phyloP scores from a whole-genome alignment of 2,113 vertebrate genomes.

The Xenopus laevis region DNA sequence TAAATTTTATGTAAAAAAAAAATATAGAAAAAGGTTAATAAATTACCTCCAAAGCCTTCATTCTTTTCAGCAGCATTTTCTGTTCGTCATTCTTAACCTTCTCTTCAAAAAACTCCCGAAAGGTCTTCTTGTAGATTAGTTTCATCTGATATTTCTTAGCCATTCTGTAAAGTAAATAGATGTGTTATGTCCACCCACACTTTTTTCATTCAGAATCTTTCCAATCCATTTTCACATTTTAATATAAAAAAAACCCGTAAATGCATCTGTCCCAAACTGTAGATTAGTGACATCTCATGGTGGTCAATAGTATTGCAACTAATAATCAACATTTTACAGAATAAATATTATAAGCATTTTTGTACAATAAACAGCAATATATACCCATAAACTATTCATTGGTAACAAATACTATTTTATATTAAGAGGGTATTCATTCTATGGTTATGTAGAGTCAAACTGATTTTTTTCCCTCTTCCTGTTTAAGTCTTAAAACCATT shows the following conservation, averaged over 20 bases:
- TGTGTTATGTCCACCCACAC: constrained; percentile 15
- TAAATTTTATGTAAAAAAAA: too few species aligned
- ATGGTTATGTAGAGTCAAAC: too few species aligned
- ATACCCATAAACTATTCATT: too few species aligned
- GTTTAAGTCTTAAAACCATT: too few species aligned
- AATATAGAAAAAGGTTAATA: neutral
- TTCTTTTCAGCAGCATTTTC: constrained; percentile 82
- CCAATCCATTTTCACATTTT: neutral
- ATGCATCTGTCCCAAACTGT: constrained; percentile 1
- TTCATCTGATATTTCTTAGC: constrained; percentile 90
- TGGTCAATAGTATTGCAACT: constrained; percentile 37
- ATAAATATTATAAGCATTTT: too few species aligned
- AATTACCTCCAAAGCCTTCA: constrained; percentile 86
- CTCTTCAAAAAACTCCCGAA: constrained; percentile 87
- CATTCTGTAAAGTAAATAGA: constrained; percentile 74
- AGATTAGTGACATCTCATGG: constrained; percentile 54
- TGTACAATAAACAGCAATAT: too few species aligned
- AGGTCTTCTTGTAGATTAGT: constrained; percentile 83
- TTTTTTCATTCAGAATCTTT: constrained; percentile 8
- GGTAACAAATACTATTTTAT: too few species aligned
- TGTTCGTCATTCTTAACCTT: constrained; percentile 82
- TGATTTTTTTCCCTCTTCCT: too few species aligned
- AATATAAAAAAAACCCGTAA: neutral
- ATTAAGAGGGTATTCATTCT: too few species aligned
- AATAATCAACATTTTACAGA: too few species aligned